Evolutionary conservation across 2,113 vertebrate genomes (phyloP).

Genomic region (Cranoglanis bouderius): DNA sequence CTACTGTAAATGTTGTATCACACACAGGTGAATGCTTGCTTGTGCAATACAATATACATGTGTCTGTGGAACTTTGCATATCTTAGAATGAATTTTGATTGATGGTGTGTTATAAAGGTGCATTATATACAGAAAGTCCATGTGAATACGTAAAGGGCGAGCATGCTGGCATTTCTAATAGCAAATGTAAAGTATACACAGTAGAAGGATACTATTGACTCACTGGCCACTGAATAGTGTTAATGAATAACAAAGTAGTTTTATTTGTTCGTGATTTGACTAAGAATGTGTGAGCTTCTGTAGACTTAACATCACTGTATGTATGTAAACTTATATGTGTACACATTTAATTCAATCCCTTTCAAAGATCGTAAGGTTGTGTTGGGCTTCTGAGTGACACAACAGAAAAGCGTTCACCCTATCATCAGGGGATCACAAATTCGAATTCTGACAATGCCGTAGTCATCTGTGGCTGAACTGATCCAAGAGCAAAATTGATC

Average conservation of each 20-base stretch:
- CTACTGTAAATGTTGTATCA: constrained; percentile 3
- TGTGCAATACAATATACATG: background rate
- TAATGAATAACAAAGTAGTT: background rate
- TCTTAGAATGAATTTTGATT: background rate
- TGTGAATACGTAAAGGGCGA: background rate
- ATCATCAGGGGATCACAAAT: background rate
- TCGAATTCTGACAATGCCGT: background rate
- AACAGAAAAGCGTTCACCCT: background rate
- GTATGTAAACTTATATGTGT: background rate
- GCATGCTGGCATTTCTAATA: background rate
- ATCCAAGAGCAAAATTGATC: background rate
- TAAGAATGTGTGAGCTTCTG: background rate
- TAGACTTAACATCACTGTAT: background rate
- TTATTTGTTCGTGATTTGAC: background rate
- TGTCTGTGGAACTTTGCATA: background rate
- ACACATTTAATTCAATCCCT: background rate
- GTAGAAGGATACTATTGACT: background rate
- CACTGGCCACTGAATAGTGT: constrained; percentile 10
- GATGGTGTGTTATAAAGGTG: constrained; percentile 11
- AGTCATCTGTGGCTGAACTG: background rate
- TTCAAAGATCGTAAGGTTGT: background rate
- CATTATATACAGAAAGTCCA: constrained; percentile 2
- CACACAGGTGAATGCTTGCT: background rate
- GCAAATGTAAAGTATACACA: background rate
- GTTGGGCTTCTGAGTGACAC: background rate